These are phyloP conservation scores for Drosophila virilis DNA, from an alignment of 1,140 invertebrate genomes.

Conservation along the genomic window DNA sequence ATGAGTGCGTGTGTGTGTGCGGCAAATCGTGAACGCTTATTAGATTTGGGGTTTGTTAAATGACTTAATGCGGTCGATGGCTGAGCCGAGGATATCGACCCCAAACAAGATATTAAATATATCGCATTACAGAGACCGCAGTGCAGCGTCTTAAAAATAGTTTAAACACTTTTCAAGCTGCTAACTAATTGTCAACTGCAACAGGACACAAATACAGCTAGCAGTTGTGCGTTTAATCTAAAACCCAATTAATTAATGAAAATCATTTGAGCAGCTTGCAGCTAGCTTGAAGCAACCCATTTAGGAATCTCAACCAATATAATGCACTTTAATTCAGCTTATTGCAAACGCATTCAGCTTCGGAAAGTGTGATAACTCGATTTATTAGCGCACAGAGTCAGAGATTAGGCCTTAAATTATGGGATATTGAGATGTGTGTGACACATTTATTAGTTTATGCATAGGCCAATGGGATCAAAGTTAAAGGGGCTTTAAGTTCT, in stretches of 20 bases:
- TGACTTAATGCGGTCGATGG: slow-evolving; percentile 25
- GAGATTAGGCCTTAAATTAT: background rate
- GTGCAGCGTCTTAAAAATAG: slow-evolving; percentile 1
- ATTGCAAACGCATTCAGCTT: slow-evolving; percentile 3
- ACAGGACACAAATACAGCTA: background rate
- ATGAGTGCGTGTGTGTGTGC: slow-evolving; percentile 2
- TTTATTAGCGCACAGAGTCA: background rate
- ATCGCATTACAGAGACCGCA: slow-evolving; percentile 5
- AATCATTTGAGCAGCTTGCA: background rate
- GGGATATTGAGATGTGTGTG: background rate
- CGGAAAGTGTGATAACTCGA: background rate
- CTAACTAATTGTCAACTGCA: slow-evolving; percentile 27
- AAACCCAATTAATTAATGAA: slow-evolving; percentile 21
- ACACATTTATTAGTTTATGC: background rate
- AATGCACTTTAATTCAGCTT: slow-evolving; percentile 11
- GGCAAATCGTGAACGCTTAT: slow-evolving; percentile 35
- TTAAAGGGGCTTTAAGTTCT: no score
- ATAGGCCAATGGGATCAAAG: background rate
- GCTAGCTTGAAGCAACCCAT: no score
- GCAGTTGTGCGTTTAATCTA: background rate
- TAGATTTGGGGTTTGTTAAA: slow-evolving; percentile 38
- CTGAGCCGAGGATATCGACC: slow-evolving; percentile 22
- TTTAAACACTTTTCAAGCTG: slow-evolving; percentile 17
- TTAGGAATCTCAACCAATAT: background rate
- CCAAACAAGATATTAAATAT: slow-evolving; percentile 10